Evolutionary conservation across 2,888 invertebrate genomes (phyloP), one percentile per base, ranked within the genome.

Genomic region (Leucophenga maculata): DNA sequence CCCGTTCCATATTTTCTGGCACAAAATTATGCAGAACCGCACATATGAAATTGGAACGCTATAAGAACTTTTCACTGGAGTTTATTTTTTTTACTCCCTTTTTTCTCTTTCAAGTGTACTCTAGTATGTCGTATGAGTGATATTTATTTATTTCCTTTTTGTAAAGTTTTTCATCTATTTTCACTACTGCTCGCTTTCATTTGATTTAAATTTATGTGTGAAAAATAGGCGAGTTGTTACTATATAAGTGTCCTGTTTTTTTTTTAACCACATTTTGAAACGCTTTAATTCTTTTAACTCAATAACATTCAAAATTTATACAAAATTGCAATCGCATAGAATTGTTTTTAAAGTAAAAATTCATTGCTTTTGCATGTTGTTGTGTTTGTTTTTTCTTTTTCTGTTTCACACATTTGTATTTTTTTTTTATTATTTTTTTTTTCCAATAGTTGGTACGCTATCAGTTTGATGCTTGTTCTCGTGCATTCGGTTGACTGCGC

Each of bases 21-120:
- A 76, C 75, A 75, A 75, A 75, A 75, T 80, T 83, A 80, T 80
- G 80, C 80, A 80, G 81, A 83, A 82, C 77, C 80, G 81, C 80
- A 83, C 26, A 4, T 39, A 39, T 39, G 39, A 39, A 80, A 80
- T 80, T 80, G 80, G 80, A 80, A 83, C 80, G 79, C 72, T 78
- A 80, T 80, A 80, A 80, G 83, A 26, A 26, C 26, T 26, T 83
- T 80, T 75, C 73, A 71, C 76, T 76, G 74, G 72, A 78, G 74
- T 75, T 74, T n/a, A n/a, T n/a, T 26, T 26, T 26, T 26, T 26
- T 26, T 26, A 4, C 26, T 26, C n/a, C n/a, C n/a, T n/a, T n/a
- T n/a, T n/a, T n/a, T n/a, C n/a, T n/a, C n/a, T 59, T 59, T 68
- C 60, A 52, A 68, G 68, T 68, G 52, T 46, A 44, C 67, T 67